Conservation (phyloP, 1,140 invertebrate species). For the Leptinotarsa texana region DNA sequence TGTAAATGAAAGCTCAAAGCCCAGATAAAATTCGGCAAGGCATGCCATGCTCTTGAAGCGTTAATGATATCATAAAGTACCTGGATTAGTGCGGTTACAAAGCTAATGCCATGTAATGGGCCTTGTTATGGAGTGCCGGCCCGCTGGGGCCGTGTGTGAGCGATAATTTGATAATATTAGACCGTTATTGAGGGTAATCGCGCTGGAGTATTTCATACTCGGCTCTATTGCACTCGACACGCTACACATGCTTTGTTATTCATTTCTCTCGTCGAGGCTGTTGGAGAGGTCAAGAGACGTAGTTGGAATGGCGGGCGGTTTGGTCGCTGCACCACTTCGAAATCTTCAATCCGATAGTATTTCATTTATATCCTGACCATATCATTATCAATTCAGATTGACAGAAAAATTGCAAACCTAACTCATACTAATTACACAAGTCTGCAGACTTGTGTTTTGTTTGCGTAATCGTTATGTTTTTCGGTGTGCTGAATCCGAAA, state of each 20-base stretch:
- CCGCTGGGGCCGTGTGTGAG: conserved; percentile 38
- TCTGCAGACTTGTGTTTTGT: too few species aligned
- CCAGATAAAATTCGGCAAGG: conserved; percentile 46
- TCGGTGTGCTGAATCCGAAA: too few species aligned
- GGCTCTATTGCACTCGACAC: conserved; percentile 36
- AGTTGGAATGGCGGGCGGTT: background rate
- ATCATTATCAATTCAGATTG: too few species aligned
- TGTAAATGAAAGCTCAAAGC: conserved; percentile 45
- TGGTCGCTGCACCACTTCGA: too few species aligned
- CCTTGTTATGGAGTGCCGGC: conserved; percentile 47
- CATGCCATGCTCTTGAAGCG: conserved; percentile 44
- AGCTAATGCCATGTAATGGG: conserved; percentile 50
- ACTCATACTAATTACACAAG: too few species aligned
- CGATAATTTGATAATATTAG: conserved; percentile 49
- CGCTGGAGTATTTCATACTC: conserved; percentile 41
- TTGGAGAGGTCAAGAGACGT: conserved; percentile 1
- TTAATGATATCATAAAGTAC: conserved; percentile 49
- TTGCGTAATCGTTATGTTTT: too few species aligned
- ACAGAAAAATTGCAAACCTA: too few species aligned
- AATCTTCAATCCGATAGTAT: too few species aligned
- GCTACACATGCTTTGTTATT: conserved; percentile 13
- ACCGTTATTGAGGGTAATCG: conserved; percentile 43
- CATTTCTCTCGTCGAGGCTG: background rate
- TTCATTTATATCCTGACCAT: too few species aligned
- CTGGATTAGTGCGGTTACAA: conserved; percentile 50